A percentile compares a stretch with the other conserved stretches of the same genome.
These are phyloP conservation scores for Drosophila demipolita DNA, from an alignment of 2,888 invertebrate genomes.

Conservation along the genomic window DNA sequence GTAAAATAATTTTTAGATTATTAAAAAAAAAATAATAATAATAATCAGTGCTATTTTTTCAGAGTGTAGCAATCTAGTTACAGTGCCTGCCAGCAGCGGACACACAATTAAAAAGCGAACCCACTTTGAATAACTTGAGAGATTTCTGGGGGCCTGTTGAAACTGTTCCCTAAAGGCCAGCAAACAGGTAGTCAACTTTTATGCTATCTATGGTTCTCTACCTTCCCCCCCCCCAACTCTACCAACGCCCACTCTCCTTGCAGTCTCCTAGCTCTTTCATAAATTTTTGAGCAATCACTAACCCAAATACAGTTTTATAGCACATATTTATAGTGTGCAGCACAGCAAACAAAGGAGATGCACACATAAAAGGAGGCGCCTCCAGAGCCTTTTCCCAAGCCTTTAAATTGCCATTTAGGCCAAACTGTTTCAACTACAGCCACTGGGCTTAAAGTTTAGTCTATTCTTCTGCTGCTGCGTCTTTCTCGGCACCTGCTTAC, in stretches of 20 bases:
- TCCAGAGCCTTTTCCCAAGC: conserved; percentile 4
- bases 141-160: conserved; percentile 16
- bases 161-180: conserved; percentile 38
- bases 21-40: neutral
- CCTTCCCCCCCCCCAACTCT: neutral
- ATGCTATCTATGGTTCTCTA: neutral
- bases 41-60: neutral
- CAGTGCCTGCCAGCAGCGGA: conserved; percentile 13
- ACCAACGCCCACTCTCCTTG: neutral
- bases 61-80: conserved; percentile 4
- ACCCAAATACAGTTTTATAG: conserved; percentile 73
- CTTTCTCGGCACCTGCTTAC: conserved; percentile 48
- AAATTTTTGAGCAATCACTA: conserved; percentile 79
- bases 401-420: conserved; percentile 38
- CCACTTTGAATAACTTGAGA: conserved; percentile 43
- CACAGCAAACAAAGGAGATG: conserved; percentile 50
- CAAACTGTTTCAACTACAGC: conserved; percentile 16
- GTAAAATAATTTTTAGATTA: neutral
- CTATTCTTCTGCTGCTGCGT: conserved; percentile 9
- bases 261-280: conserved; percentile 34
- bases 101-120: conserved; percentile 47
- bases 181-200: conserved; percentile 20
- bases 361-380: conserved; percentile 21
- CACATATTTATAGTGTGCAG: conserved; percentile 58
- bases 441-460: conserved; percentile 23